Conservation (phyloP, 2,113 vertebrate genomes). For the Rhea americana region DNA sequence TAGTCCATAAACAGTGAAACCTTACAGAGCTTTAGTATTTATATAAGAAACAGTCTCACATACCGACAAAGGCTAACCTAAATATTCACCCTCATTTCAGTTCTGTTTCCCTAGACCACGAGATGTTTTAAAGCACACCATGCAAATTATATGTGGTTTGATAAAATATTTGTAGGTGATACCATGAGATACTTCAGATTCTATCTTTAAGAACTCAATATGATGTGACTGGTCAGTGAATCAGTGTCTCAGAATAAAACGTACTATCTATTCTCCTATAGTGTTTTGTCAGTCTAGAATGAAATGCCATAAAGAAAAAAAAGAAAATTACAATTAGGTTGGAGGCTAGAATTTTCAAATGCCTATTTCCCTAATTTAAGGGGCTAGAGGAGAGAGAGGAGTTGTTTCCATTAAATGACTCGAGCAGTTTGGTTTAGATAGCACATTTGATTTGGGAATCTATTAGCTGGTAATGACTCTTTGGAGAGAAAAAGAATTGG, state of each 20-base stretch:
- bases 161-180: neutral
- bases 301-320: neutral
- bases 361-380: neutral
- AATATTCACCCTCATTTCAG: neutral
- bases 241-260: neutral
- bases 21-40: neutral
- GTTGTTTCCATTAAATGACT: conserved; percentile 21
- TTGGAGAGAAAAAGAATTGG: neutral
- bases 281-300: neutral
- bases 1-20: accelerated
- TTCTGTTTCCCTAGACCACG: neutral
- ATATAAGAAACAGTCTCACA: neutral
- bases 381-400: neutral
- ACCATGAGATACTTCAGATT: neutral
- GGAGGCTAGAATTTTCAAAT: neutral
- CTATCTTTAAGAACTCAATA: neutral
- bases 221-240: neutral
- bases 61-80: neutral
- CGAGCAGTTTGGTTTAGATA: conserved; percentile 13
- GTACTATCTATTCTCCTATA: neutral
- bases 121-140: neutral
- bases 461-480: conserved; percentile 29
- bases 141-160: neutral
- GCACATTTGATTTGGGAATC: conserved; percentile 12
- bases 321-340: neutral